Conservation (phyloP, 2,113 vertebrate species). For the Mus spicilegus region DNA sequence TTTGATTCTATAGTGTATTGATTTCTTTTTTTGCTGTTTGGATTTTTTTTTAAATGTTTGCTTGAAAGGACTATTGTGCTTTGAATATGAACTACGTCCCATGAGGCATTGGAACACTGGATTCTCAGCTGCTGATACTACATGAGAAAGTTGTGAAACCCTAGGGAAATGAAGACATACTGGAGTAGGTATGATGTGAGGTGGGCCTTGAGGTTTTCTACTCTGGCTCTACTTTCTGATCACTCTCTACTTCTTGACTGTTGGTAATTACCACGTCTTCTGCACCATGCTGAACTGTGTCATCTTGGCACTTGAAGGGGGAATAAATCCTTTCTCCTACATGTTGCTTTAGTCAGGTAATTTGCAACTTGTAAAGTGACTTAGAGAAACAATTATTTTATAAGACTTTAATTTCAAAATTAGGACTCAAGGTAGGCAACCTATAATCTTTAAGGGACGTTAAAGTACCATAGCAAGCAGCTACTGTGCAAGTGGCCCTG, state of each 20-base stretch:
- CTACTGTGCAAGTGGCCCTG: not conserved
- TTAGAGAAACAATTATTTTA: not conserved
- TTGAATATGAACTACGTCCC: not conserved
- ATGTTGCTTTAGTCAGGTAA: not conserved
- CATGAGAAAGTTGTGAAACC: not conserved
- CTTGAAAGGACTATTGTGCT: not conserved
- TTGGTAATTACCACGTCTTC: not conserved
- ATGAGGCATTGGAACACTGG: not conserved
- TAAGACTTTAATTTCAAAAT: conserved; percentile 11
- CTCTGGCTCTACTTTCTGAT: not conserved
- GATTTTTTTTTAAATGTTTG: not conserved
- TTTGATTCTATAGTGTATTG: not conserved
- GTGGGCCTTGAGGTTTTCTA: not conserved
- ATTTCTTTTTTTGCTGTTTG: not conserved
- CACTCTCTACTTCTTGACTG: not conserved
- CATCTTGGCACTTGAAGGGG: not conserved
- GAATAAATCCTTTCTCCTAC: not conserved
- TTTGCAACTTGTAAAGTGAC: not conserved
- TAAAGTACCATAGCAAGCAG: not conserved
- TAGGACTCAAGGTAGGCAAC: not conserved
- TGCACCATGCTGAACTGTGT: no score
- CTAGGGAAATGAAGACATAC: no score
- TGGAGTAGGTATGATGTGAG: no score
- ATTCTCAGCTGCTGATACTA: not conserved
- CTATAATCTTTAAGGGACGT: not conserved